These are phyloP conservation scores for Paguma larvata DNA, from an alignment of 2,797 vertebrate species.

Conservation along the genomic window DNA sequence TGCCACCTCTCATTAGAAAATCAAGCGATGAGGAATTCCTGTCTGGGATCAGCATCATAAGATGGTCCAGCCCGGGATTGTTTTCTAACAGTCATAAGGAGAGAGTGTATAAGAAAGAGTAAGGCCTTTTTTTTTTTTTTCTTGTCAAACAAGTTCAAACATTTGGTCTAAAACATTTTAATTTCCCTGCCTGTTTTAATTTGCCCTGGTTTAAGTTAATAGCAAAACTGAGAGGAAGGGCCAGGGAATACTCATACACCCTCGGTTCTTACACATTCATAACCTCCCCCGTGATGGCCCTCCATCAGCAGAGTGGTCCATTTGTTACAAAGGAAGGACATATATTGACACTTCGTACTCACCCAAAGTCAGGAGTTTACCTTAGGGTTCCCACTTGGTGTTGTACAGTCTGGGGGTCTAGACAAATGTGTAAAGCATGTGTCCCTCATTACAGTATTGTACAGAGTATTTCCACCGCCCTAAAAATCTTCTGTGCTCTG, in stretches of 20 bases:
- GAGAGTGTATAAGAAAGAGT: neutral
- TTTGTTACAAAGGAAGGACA: neutral
- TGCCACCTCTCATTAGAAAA: neutral
- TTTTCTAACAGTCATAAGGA: constrained; percentile 23
- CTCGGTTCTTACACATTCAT: neutral
- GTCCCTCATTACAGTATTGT: neutral
- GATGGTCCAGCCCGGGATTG: neutral
- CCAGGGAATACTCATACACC: neutral
- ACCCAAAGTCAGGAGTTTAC: neutral
- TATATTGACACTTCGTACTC: neutral
- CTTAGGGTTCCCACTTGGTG: neutral
- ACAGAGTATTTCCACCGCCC: neutral
- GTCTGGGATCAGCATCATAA: neutral
- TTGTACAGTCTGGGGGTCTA: neutral
- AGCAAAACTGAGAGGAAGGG: neutral
- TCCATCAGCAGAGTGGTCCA: neutral
- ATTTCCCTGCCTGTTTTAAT: neutral
- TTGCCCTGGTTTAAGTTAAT: neutral
- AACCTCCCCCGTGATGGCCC: neutral
- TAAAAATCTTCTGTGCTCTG: neutral
- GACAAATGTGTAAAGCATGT: neutral
- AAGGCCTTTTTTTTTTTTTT: neutral
- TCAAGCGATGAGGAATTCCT: neutral
- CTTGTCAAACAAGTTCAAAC: neutral
- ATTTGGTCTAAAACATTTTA: constrained; percentile 19